Conservation (phyloP, 2,113 vertebrate genomes). For the Anolis sagrei region DNA sequence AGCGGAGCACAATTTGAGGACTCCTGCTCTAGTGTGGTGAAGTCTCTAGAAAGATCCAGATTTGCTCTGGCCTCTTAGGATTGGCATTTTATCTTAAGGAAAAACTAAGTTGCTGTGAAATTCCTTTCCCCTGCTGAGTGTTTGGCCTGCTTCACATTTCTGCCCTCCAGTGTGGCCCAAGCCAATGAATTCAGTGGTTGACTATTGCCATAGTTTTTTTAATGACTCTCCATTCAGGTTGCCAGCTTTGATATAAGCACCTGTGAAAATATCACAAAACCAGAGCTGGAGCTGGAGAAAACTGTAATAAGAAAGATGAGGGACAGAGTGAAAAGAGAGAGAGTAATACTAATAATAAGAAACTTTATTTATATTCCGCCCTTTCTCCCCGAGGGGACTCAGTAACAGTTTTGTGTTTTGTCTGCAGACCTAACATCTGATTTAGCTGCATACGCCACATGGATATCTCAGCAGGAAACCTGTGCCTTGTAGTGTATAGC, state of each 20-base stretch:
- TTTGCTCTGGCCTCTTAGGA: not conserved
- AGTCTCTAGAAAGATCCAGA: not conserved
- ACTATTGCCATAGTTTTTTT: too few species aligned
- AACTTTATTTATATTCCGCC: too few species aligned
- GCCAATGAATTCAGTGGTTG: not conserved
- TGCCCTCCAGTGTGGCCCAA: not conserved
- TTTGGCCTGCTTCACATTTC: not conserved
- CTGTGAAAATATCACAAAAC: not conserved
- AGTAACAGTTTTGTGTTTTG: not conserved
- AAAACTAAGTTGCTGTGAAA: not conserved
- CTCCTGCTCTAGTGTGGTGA: too few species aligned
- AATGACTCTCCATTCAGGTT: not conserved
- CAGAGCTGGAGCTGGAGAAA: not conserved
- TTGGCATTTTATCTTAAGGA: not conserved
- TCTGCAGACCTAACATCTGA: not conserved
- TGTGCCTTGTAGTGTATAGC: not conserved
- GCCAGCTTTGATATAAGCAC: not conserved
- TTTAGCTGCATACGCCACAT: not conserved
- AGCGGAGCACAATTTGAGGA: too few species aligned
- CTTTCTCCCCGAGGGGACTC: too few species aligned
- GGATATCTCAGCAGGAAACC: not conserved
- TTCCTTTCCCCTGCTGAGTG: not conserved
- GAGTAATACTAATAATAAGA: too few species aligned
- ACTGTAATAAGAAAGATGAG: not conserved
- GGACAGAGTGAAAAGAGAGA: not conserved